These are phyloP conservation scores for Cydia fagiglandana DNA, from an alignment of 1,140 invertebrate species.

Conservation along the genomic window DNA sequence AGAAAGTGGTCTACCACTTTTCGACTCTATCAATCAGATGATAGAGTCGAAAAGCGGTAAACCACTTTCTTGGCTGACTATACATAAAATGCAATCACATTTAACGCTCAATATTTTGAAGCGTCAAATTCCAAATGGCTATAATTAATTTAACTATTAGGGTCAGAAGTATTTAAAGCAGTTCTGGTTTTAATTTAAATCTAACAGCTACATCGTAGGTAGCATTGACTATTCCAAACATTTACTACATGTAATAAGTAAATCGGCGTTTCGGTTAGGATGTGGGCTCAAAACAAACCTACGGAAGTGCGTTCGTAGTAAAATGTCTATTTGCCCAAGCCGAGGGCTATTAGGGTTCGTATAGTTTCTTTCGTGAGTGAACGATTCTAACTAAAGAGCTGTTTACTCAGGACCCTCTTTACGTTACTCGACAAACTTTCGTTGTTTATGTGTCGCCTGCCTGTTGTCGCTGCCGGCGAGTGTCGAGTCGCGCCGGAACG, in stretches of 20 bases:
- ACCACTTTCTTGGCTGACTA: too few relatives aligned
- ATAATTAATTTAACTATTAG: not conserved
- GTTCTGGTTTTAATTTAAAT: not conserved
- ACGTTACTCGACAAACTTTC: conserved; percentile 42
- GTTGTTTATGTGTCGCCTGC: conserved; percentile 41
- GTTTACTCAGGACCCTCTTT: conserved; percentile 50
- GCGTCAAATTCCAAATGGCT: not conserved
- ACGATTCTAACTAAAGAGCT: conserved; percentile 38
- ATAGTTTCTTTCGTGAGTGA: conserved; percentile 27
- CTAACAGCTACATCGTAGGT: not conserved
- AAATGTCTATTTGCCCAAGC: conserved; percentile 25
- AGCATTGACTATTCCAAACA: not conserved
- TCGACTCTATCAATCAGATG: too few relatives aligned
- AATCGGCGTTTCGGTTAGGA: conserved; percentile 11
- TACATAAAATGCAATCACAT: not conserved
- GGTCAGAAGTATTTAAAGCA: not conserved
- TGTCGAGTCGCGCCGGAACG: conserved; percentile 31
- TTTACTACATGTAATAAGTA: conserved; percentile 9
- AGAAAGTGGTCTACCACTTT: too few relatives aligned
- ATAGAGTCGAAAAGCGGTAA: too few relatives aligned
- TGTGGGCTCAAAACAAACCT: conserved; percentile 24
- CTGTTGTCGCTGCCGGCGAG: conserved; percentile 36
- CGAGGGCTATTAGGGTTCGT: conserved; percentile 26
- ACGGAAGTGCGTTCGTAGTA: conserved; percentile 14
- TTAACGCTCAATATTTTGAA: not conserved